Conservation (phyloP, 2,797 vertebrate genomes). For the Otus scops region DNA sequence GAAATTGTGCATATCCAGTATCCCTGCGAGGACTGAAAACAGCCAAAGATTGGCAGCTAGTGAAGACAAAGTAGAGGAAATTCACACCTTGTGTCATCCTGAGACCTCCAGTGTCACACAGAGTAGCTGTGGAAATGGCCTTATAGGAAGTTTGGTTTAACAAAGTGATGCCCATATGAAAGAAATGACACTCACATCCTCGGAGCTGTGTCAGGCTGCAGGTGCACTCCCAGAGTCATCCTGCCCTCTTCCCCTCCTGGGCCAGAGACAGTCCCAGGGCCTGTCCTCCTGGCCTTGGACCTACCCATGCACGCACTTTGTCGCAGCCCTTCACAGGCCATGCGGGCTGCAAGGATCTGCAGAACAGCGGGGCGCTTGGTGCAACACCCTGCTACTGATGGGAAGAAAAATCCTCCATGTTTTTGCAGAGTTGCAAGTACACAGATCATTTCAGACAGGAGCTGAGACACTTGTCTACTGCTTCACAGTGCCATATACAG, state of each 20-base stretch:
- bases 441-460: background rate
- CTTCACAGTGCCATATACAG: background rate
- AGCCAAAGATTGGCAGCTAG: background rate
- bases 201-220: background rate
- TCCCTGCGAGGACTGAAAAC: background rate
- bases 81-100: background rate
- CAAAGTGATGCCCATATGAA: background rate
- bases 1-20: background rate
- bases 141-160: background rate
- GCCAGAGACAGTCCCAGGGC: background rate
- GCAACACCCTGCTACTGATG: no score
- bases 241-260: background rate
- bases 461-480: background rate
- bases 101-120: background rate
- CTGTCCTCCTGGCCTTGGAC: background rate
- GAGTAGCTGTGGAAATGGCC: background rate
- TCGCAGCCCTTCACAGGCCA: fast-evolving
- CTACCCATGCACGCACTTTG: fast-evolving
- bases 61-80: background rate
- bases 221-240: background rate
- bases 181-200: background rate
- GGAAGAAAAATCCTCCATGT: background rate
- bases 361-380: background rate
- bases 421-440: background rate
- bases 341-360: background rate